phyloP scores from a whole-genome alignment of 2,888 invertebrate genomes.

The Actias luna region DNA sequence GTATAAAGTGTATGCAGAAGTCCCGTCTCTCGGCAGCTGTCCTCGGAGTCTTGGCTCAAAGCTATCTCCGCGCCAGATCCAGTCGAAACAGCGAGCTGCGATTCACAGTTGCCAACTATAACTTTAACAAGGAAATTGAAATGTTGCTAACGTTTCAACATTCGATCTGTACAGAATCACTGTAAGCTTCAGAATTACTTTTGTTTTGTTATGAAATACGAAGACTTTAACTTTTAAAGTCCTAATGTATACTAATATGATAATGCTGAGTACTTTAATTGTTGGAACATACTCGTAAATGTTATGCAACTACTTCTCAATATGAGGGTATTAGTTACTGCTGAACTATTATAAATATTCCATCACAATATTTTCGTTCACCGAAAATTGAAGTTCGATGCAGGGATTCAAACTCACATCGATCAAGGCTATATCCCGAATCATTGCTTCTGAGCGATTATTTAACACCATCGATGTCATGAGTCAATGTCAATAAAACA shows the following conservation, averaged over 20 bases:
- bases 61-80: constrained; percentile 18
- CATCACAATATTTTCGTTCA: too few species aligned
- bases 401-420: too few species aligned
- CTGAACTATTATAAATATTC: too few species aligned
- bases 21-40: constrained; percentile 20
- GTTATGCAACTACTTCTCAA: too few species aligned
- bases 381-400: too few species aligned
- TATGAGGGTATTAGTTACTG: too few species aligned
- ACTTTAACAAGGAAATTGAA: constrained; percentile 30
- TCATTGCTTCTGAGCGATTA: too few species aligned
- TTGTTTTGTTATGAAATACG: neutral
- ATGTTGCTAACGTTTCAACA: constrained; percentile 2
- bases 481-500: neutral
- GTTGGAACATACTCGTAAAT: too few species aligned
- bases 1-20: constrained; percentile 22
- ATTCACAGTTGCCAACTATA: constrained; percentile 11
- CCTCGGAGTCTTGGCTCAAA: constrained; percentile 26
- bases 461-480: neutral
- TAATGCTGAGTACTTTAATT: too few species aligned
- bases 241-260: too few species aligned
- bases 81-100: neutral
- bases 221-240: too few species aligned
- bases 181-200: neutral
- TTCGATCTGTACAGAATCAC: neutral
- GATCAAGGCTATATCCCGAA: too few species aligned